phyloP scores from a whole-genome alignment of 2,113 vertebrate genomes.

The Pterocles orientalis region DNA sequence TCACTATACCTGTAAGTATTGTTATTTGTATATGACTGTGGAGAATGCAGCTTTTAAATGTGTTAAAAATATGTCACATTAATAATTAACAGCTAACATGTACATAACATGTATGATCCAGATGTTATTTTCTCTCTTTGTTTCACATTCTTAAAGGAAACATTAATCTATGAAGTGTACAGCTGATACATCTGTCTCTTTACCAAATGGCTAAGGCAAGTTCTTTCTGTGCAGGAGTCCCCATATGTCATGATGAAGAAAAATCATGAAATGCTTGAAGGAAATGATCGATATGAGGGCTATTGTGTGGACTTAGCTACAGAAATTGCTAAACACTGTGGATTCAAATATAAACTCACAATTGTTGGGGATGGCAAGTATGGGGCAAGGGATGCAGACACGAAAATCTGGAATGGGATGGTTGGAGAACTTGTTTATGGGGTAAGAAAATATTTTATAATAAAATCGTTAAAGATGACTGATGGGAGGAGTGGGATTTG shows the following conservation, averaged over 20 bases:
- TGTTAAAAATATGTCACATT: not conserved
- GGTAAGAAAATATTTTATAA: conserved; percentile 80
- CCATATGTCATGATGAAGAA: conserved; percentile 99
- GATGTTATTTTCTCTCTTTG: not conserved
- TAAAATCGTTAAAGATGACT: conserved; percentile 1
- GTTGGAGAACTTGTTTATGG: conserved; percentile 98
- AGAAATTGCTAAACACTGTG: conserved; percentile 98
- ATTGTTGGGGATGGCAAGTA: conserved; percentile 98
- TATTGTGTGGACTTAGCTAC: conserved; percentile 98
- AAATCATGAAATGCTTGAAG: conserved; percentile 93
- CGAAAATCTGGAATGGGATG: conserved; percentile 99
- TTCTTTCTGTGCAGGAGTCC: conserved; percentile 86
- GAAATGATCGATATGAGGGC: conserved; percentile 97
- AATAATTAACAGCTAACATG: not conserved
- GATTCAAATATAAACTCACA: conserved; percentile 97
- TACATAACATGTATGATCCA: not conserved
- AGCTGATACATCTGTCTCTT: not conserved
- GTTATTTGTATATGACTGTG: not conserved
- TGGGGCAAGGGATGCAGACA: conserved; percentile 97
- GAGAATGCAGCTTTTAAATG: conserved; percentile 13
- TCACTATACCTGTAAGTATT: conserved; percentile 51
- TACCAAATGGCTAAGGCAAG: not conserved
- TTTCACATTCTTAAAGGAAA: not conserved
- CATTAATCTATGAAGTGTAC: not conserved
- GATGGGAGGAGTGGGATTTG: not conserved